phyloP scores from a whole-genome alignment of 1,140 invertebrate genomes.

The Octopus sinensis region DNA sequence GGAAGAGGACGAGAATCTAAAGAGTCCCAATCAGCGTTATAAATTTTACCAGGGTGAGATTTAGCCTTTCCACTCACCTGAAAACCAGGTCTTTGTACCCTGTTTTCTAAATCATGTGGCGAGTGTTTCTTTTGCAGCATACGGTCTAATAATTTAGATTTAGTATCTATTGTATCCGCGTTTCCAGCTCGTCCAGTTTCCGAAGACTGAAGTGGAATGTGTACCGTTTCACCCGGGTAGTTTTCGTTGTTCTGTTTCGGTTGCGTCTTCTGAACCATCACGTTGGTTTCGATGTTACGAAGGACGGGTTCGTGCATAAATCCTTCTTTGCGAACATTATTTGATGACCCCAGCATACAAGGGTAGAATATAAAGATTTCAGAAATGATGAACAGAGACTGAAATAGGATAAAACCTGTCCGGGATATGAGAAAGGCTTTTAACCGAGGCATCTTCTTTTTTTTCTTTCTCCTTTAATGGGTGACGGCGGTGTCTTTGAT shows the following conservation, averaged over 20 bases:
- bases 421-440: neutral
- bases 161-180: neutral
- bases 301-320: neutral
- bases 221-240: neutral
- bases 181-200: neutral
- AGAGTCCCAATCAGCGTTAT: conserved; percentile 46
- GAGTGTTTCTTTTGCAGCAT: neutral
- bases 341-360: neutral
- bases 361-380: conserved; percentile 8
- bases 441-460: neutral
- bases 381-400: neutral
- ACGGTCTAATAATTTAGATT: neutral
- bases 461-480: neutral
- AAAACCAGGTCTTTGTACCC: neutral
- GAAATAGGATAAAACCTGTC: conserved; percentile 2
- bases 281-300: neutral
- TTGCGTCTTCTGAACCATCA: neutral
- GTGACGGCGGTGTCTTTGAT: neutral
- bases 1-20: conserved; percentile 51
- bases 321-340: neutral
- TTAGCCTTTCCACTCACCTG: neutral
- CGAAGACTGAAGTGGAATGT: neutral
- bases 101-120: neutral
- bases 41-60: neutral
- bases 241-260: neutral